Evolutionary conservation across 2,888 invertebrate genomes (phyloP), one percentile per base, ranked within the genome.

Genomic region (Selenia dentaria): DNA sequence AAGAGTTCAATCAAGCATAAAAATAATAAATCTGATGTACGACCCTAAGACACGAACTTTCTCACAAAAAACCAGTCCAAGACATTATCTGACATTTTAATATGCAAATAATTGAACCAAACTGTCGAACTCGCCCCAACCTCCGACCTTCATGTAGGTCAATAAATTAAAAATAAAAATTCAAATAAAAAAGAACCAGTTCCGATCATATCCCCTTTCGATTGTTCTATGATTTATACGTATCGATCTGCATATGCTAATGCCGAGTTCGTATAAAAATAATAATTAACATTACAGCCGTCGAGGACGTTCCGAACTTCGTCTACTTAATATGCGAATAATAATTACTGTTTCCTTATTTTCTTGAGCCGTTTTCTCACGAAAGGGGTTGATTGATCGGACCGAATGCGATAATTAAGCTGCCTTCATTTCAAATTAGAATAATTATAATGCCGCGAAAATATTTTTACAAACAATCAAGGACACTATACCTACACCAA

Each of bases 191-290:
- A 72, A n/a, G 33, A 47, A 50, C 52, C 56, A 40, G 50, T 37
- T 57, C 59, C 56, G 65, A 61, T 64, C 54, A 10, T 10, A 10
- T 25, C 25, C 70, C 79, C 79, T 74, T 71, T 66, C 76, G 74
- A 85, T 88, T 89, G 88, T 89, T 89, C 88, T 89, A 83, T 88
- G 87, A 90, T 88, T 87, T 88, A 88, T 86, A 78, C 74, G 75
- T 68, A 81, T 81, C 74, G 79, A 82, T 82, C 74, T 80, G 79
- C 80, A 80, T 87, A 90, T 86, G 86, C 68, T 74, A 83, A 86
- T 86, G 55, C 43, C 58, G 68, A 67, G 62, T 51, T 51, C 65
- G 67, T 66, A 63, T 61, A 54, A 57, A 59, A 72, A 79, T 82
- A 81, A 82, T 83, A 80, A 81, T 72, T 77, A 71, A 69, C 70